Percentiles rank a stretch among this genome's conserved stretches.
These are phyloP conservation scores for Ophion obscuratus DNA, from an alignment of 2,888 invertebrate genomes.

Conservation along the genomic window DNA sequence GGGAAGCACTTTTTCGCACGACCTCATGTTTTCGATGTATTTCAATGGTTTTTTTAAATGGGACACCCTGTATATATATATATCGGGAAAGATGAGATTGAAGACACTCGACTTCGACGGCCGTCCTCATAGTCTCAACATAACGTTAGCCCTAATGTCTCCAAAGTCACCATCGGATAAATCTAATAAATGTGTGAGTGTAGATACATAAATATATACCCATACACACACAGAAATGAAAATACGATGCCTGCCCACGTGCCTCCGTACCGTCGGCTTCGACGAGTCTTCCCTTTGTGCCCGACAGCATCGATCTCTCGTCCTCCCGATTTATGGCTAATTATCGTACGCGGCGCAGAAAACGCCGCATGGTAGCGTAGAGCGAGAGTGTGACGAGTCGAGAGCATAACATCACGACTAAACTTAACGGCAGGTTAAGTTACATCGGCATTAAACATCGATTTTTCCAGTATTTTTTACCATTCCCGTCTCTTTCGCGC, in stretches of 20 bases:
- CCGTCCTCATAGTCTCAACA: not conserved
- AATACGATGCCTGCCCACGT: constrained; percentile 58
- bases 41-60: too few relatives aligned
- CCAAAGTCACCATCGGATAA: not conserved
- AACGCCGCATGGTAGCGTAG: constrained; percentile 35
- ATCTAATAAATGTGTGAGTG: not conserved
- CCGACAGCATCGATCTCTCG: constrained; percentile 63
- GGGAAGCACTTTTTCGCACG: too few relatives aligned
- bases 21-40: too few relatives aligned
- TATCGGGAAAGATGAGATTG: too few relatives aligned
- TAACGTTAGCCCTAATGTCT: not conserved
- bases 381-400: constrained; percentile 65
- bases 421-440: constrained; percentile 14
- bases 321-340: constrained; percentile 75
- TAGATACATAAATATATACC: not conserved
- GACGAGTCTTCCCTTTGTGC: constrained; percentile 66
- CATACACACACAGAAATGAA: not conserved
- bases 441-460: constrained; percentile 27
- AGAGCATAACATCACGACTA: constrained; percentile 42
- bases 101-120: too few relatives aligned
- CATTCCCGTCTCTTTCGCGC: not conserved
- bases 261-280: constrained; percentile 50
- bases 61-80: too few relatives aligned
- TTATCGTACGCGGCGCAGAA: constrained; percentile 67
- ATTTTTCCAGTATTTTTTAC: constrained; percentile 34